Conservation (phyloP, 2,113 vertebrate species). For the Athene cunicularia region DNA sequence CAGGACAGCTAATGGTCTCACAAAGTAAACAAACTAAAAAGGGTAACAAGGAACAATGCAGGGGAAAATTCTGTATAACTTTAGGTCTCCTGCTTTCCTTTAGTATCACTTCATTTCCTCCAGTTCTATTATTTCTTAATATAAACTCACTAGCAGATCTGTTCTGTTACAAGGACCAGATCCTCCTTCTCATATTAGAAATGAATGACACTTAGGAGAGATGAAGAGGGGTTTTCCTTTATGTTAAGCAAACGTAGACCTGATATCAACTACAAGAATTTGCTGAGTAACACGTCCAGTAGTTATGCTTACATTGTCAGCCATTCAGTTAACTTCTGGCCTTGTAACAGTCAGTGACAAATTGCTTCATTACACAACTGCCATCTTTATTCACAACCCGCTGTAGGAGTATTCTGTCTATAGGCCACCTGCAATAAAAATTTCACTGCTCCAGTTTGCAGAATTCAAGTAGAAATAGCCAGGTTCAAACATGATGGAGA, state of each 20-base stretch:
- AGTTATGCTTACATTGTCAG: not conserved
- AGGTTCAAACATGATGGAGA: not conserved
- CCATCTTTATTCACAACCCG: not conserved
- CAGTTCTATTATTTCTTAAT: not conserved
- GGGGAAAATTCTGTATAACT: not conserved
- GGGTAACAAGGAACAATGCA: not conserved
- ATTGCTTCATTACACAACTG: not conserved
- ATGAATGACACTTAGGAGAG: accelerated
- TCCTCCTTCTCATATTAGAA: not conserved
- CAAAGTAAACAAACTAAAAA: not conserved
- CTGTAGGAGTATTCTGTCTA: not conserved
- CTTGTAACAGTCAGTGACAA: not conserved
- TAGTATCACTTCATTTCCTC: not conserved
- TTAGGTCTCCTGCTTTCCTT: not conserved
- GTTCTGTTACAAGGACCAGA: not conserved
- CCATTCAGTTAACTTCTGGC: not conserved
- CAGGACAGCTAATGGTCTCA: not conserved
- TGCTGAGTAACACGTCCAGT: not conserved
- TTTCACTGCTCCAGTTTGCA: not conserved
- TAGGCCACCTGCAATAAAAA: not conserved
- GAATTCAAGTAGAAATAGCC: not conserved
- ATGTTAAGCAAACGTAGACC: not conserved
- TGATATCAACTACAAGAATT: not conserved
- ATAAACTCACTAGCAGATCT: not conserved
- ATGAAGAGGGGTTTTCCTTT: not conserved